A percentile compares a stretch with the other conserved stretches of the same genome.
Conservation (phyloP, 2,888 invertebrate genomes). For the Drosophila demipolita region DNA sequence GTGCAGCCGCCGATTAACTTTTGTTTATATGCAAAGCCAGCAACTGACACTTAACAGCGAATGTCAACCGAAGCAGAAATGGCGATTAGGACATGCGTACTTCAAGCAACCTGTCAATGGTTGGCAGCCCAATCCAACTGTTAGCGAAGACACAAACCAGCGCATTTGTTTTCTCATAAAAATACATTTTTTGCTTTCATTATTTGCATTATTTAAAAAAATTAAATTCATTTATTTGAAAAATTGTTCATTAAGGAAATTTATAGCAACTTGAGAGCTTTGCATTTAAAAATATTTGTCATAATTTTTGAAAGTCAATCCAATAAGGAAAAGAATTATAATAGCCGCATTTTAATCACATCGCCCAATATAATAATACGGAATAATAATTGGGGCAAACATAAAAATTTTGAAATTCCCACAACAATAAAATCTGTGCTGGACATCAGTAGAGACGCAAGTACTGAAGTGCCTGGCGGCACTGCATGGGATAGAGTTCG, state of each 20-base stretch:
- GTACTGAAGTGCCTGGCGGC: conserved; percentile 81
- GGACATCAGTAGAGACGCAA: conserved; percentile 66
- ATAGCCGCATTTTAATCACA: neutral
- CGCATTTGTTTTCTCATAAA: neutral
- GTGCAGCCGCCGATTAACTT: conserved; percentile 11
- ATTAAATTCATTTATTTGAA: neutral
- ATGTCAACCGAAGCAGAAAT: conserved; percentile 37
- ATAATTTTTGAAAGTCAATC: neutral
- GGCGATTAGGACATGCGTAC: conserved; percentile 55
- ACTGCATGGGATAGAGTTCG: conserved; percentile 81
- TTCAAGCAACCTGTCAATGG: neutral
- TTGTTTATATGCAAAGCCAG: conserved; percentile 55
- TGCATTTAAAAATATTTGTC: neutral
- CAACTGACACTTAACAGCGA: conserved; percentile 29
- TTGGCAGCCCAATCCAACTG: neutral
- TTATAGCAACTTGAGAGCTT: neutral
- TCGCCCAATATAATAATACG: neutral
- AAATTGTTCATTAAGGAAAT: neutral
- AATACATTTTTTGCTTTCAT: neutral
- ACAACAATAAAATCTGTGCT: neutral
- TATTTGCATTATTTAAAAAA: too few species aligned
- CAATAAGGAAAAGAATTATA: neutral
- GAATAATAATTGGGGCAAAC: conserved; percentile 17
- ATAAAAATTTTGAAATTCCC: conserved; percentile 16
- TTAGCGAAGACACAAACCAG: conserved; percentile 35